A percentile compares a stretch with the other conserved stretches of the same genome.
Conservation (phyloP, 2,113 vertebrate species). For the Macrotus californicus region DNA sequence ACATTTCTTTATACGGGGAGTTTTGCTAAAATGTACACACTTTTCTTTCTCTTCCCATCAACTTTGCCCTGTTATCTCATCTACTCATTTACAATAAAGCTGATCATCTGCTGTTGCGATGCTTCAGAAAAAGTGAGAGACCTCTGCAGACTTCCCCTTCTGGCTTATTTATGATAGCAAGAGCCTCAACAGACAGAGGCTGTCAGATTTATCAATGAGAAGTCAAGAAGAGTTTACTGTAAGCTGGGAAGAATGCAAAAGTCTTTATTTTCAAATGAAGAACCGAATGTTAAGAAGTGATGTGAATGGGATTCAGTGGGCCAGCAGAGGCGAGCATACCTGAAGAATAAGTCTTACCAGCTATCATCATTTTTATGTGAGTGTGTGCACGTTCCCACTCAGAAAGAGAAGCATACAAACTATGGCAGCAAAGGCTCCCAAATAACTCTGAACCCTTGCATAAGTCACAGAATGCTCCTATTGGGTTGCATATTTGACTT, state of each 20-base stretch:
- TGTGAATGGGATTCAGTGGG: not conserved
- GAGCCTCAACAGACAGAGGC: not conserved
- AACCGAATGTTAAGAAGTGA: not conserved
- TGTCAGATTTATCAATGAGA: constrained; percentile 4
- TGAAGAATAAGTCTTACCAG: not conserved
- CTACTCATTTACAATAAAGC: constrained; percentile 15
- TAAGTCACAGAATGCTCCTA: not conserved
- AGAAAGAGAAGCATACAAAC: not conserved
- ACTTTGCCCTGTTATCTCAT: constrained; percentile 22
- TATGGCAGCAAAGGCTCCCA: not conserved
- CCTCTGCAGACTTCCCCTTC: not conserved
- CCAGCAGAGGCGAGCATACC: not conserved
- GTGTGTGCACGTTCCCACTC: too few relatives aligned
- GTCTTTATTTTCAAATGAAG: not conserved
- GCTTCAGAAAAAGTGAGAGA: not conserved
- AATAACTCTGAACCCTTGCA: not conserved
- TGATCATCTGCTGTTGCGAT: not conserved
- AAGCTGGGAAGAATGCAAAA: not conserved
- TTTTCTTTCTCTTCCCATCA: not conserved
- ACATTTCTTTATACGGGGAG: constrained; percentile 33
- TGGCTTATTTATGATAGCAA: constrained; percentile 23
- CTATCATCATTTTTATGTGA: not conserved
- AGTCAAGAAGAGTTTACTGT: constrained; percentile 30
- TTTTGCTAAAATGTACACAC: constrained; percentile 46
- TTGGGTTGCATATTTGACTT: not conserved